A percentile compares a stretch with the other conserved stretches of the same genome.
phyloP scores from a whole-genome alignment of 1,140 invertebrate genomes.

The Rhizoglyphus robini region DNA sequence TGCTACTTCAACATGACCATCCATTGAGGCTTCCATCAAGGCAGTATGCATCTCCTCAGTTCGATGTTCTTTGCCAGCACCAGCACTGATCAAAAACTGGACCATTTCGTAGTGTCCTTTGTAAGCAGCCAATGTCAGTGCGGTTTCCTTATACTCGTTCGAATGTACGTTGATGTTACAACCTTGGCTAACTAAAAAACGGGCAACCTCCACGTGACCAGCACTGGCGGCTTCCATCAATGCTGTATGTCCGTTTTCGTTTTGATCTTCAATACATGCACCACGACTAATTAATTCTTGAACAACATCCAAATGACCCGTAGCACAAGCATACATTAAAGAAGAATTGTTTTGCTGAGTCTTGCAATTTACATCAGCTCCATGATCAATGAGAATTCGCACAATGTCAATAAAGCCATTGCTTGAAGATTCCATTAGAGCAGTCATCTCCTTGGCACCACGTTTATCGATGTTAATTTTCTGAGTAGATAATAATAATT shows the following conservation, averaged over 20 bases:
- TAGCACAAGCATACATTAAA: constrained; percentile 94
- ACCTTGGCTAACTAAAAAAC: constrained; percentile 75
- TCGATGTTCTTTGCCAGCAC: constrained; percentile 91
- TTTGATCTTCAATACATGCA: constrained; percentile 94
- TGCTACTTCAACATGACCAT: constrained; percentile 94
- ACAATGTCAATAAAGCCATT: constrained; percentile 91
- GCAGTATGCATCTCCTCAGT: constrained; percentile 99
- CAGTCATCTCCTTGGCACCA: constrained; percentile 93
- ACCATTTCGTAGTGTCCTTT: constrained; percentile 96
- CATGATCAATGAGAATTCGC: constrained; percentile 70
- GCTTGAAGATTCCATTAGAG: constrained; percentile 89
- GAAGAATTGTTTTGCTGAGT: constrained; percentile 92
- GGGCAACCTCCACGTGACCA: constrained; percentile 85
- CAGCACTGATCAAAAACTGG: constrained; percentile 79
- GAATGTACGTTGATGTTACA: constrained; percentile 97
- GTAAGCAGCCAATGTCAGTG: constrained; percentile 87
- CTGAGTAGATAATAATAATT: constrained; percentile 89
- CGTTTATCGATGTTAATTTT: constrained; percentile 95
- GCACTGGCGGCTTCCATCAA: constrained; percentile 97
- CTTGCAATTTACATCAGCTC: constrained; percentile 90
- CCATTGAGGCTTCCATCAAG: constrained; percentile 98
- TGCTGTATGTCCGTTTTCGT: constrained; percentile 96
- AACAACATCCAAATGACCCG: constrained; percentile 85
- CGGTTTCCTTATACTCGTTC: constrained; percentile 83
- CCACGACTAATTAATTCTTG: constrained; percentile 66